A percentile compares a stretch with the other conserved stretches of the same genome.
Evolutionary conservation across 1,140 invertebrate genomes (phyloP).

Genomic region (Paraescarpia echinospica): DNA sequence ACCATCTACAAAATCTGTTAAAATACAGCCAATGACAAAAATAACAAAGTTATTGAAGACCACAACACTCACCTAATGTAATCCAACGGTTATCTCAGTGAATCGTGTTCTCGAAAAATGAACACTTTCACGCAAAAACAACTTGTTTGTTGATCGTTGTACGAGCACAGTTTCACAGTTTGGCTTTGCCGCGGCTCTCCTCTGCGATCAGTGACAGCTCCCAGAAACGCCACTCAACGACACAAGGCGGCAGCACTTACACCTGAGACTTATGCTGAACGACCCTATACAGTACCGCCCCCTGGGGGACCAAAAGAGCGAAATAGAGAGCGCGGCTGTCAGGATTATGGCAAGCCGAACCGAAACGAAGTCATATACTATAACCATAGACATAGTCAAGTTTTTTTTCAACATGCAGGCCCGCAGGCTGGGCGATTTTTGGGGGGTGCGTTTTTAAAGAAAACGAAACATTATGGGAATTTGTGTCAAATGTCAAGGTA

Average conservation of each 20-base stretch:
- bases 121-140: background rate
- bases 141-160: background rate
- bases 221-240: background rate
- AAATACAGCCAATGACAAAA: background rate
- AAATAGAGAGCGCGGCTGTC: no score
- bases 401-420: no score
- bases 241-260: background rate
- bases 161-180: background rate
- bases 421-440: no score
- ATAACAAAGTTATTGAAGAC: background rate
- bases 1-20: background rate
- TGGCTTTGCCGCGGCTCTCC: background rate
- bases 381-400: no score
- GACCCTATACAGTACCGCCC: background rate
- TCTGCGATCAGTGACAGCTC: background rate
- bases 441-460: no score
- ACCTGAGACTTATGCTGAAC: background rate
- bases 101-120: background rate
- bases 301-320: background rate
- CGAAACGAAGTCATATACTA: no score
- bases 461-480: no score
- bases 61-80: background rate
- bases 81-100: background rate
- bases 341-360: no score
- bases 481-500: no score